Evolutionary conservation across 2,113 vertebrate genomes (phyloP).

Genomic region (Colius striatus): DNA sequence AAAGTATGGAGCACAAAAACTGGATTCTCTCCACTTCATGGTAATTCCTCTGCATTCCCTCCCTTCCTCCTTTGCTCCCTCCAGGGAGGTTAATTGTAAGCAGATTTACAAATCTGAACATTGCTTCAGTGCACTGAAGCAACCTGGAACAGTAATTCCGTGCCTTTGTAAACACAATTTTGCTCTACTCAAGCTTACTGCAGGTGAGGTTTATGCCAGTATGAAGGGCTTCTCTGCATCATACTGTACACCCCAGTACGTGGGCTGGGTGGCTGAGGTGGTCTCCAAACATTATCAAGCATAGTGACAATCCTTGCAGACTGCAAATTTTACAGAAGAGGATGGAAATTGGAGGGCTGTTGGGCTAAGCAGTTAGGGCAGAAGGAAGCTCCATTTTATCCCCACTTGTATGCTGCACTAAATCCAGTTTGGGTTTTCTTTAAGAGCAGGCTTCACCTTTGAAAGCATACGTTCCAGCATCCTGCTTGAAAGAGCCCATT

Average conservation of each 20-base stretch:
- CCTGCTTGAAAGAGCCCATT: not conserved
- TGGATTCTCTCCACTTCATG: constrained; percentile 17
- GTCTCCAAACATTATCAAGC: not conserved
- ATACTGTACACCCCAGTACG: rapidly evolving
- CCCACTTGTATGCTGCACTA: not conserved
- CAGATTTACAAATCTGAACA: constrained; percentile 39
- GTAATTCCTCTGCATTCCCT: constrained; percentile 6
- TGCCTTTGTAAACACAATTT: constrained; percentile 9
- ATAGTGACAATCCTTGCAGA: not conserved
- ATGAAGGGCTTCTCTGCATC: not conserved
- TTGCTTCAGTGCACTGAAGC: constrained; percentile 27
- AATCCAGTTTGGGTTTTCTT: not conserved
- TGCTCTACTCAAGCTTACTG: not conserved
- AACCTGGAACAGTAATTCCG: constrained; percentile 1
- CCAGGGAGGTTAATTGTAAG: constrained; percentile 44
- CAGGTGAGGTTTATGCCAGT: not conserved
- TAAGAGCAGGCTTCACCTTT: not conserved
- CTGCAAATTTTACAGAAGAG: not conserved
- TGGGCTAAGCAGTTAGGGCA: not conserved
- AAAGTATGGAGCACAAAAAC: not conserved
- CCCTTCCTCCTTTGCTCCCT: not conserved
- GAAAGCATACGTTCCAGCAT: not conserved
- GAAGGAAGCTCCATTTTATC: not conserved
- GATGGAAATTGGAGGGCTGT: not conserved
- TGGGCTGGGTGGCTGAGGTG: not conserved